Conservation (phyloP, 2,888 invertebrate species). For the Endotricha flammealis region DNA sequence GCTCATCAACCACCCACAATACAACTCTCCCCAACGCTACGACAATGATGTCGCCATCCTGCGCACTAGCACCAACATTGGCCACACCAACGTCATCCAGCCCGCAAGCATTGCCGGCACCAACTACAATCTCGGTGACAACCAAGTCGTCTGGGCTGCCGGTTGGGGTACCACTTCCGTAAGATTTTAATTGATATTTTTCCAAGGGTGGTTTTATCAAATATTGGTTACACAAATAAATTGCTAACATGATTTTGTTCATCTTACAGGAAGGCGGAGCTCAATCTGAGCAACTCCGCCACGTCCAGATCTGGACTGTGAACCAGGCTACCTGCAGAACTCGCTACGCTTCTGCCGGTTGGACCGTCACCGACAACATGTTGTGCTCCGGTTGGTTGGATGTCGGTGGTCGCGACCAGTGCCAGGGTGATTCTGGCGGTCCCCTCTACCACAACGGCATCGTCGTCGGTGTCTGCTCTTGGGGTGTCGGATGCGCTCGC, state of each 20-base stretch:
- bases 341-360: constrained; percentile 30
- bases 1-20: constrained; percentile 40
- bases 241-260: not conserved
- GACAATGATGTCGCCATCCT: constrained; percentile 50
- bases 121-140: constrained; percentile 35
- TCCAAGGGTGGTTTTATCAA: not conserved
- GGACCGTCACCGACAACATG: constrained; percentile 34
- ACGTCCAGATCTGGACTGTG: constrained; percentile 35
- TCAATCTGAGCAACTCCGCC: constrained; percentile 35
- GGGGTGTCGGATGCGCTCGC: constrained; percentile 33
- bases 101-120: constrained; percentile 34
- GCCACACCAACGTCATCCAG: constrained; percentile 25
- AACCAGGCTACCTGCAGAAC: constrained; percentile 31
- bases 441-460: constrained; percentile 42
- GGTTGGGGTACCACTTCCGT: constrained; percentile 58
- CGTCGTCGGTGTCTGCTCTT: constrained; percentile 45
- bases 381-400: constrained; percentile 41
- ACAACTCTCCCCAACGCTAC: constrained; percentile 20
- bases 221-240: not conserved
- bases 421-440: constrained; percentile 50
- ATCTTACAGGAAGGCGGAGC: constrained; percentile 21
- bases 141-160: constrained; percentile 44
- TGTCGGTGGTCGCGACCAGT: constrained; percentile 54
- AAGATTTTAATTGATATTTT: constrained; percentile 19
- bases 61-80: constrained; percentile 27